A percentile compares a stretch with the other conserved stretches of the same genome.
These are phyloP conservation scores for Listronotus bonariensis DNA, from an alignment of 1,140 invertebrate species.

Conservation along the genomic window DNA sequence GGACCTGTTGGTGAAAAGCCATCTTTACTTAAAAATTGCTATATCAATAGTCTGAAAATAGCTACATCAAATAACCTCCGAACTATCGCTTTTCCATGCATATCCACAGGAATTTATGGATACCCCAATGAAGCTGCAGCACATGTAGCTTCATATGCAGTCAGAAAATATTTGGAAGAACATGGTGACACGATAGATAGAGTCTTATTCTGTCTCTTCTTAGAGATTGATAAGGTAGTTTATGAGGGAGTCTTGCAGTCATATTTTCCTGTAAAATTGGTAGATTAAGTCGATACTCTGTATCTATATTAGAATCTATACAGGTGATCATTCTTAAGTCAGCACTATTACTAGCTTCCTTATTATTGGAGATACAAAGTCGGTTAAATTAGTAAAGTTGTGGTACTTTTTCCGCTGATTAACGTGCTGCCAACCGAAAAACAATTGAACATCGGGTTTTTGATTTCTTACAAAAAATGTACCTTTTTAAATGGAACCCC, in stretches of 20 bases:
- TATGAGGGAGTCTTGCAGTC: conserved; percentile 75
- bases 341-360: too few relatives aligned
- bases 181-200: conserved; percentile 69
- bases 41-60: conserved; percentile 68
- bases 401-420: too few relatives aligned
- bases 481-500: too few relatives aligned
- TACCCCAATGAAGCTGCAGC: conserved; percentile 79
- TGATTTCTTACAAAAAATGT: too few relatives aligned
- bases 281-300: too few relatives aligned
- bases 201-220: conserved; percentile 82
- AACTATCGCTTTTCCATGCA: conserved; percentile 82
- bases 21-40: conserved; percentile 69
- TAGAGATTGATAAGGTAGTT: conserved; percentile 71
- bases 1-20: conserved; percentile 76
- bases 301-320: too few relatives aligned
- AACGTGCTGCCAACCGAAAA: too few relatives aligned
- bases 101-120: conserved; percentile 85
- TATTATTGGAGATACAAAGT: too few relatives aligned
- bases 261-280: conserved; percentile 66
- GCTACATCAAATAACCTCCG: conserved; percentile 65
- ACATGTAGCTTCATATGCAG: conserved; percentile 70
- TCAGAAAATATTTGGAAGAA: conserved; percentile 69
- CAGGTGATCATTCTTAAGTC: too few relatives aligned
- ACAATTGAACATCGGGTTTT: too few relatives aligned
- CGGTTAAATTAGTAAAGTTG: too few relatives aligned